Base-by-base conservation (phyloP, 2,797 vertebrate species). In the Merluccius polli region DNA sequence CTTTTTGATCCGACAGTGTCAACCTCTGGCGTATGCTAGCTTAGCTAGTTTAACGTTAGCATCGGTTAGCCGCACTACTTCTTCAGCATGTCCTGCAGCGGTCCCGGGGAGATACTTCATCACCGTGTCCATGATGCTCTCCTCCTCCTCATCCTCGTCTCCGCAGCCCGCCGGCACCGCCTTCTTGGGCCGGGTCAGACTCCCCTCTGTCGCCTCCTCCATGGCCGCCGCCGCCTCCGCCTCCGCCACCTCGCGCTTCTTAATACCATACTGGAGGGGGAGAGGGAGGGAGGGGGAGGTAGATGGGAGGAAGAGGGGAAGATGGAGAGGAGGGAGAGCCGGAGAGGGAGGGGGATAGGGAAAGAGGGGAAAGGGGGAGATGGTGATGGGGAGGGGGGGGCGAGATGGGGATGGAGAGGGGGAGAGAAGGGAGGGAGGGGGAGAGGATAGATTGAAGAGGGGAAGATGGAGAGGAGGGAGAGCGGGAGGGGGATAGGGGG, bases 81-180 rank as follows among this genome's bases (percentile, higher is more conserved):
- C 95, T 97, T 99, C 87, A 99, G 94, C 95, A 99, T 98, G 92
- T 99, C 98, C 89, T 99, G 98, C 88, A 99, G 95, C 0, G 98
- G 97, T 30, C 97, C 97, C 98, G 0, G 98, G 98, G 88, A 99
- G 94, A 92, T 98, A 99, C 92, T 98, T 99, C 94, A 99, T 98
- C 92, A 99, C 95, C 75, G 96, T 96, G 90, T 99, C 98, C 93
- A 99, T 95, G 93, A 99, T 99, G 92, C 97, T 98, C 77, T 97
- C 97, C 32, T 95, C 95, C 79, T 97, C 98, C 0, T 97, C 96
- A 7, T 94, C 94, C 5, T 98, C 97, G 4, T 98, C 97, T 0
- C 97, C 98, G 1, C 98, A 99, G 86, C 98, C 98, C 0, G 96
- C 92, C 0, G 98, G 98, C 70, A 99, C 96, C 0, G 94, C 93